Percentiles rank a stretch among this genome's conserved stretches.
Conservation (phyloP, 1,140 invertebrate species). For the Camponotus pennsylvanicus region DNA sequence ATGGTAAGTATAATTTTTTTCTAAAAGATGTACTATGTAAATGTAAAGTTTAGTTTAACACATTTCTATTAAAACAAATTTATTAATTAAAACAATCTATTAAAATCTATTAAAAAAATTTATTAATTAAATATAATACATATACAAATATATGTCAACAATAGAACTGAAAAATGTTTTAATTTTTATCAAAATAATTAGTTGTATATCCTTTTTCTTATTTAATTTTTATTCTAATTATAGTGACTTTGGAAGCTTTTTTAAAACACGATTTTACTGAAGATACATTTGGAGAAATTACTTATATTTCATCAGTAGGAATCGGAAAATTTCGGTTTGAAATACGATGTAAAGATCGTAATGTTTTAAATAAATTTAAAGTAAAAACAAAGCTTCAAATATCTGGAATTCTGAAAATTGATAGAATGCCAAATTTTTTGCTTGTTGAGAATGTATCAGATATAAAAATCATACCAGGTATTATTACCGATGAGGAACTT, state of each 20-base stretch:
- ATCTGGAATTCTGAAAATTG: neutral
- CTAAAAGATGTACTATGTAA: too few relatives aligned
- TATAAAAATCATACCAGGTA: neutral
- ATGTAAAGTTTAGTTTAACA: too few relatives aligned
- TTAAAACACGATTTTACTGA: neutral
- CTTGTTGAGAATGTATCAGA: neutral
- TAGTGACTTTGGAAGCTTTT: neutral
- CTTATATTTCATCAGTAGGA: neutral
- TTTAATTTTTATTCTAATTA: neutral
- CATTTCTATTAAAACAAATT: too few relatives aligned
- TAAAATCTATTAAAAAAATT: too few relatives aligned
- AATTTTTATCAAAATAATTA: too few relatives aligned
- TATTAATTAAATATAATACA: too few relatives aligned
- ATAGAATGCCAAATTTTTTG: neutral
- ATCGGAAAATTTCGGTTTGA: neutral
- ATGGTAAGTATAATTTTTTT: too few relatives aligned
- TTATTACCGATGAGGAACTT: neutral
- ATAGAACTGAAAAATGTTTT: too few relatives aligned
- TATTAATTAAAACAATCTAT: too few relatives aligned
- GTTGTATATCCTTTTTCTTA: too few relatives aligned
- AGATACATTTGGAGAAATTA: neutral
- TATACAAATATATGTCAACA: too few relatives aligned
- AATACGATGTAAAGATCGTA: neutral
- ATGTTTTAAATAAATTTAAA: neutral
- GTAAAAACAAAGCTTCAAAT: conserved; percentile 11